Base-by-base conservation (phyloP, 37 sponge, comb jelly and placozoan species). In the Ianthella basta region DNA sequence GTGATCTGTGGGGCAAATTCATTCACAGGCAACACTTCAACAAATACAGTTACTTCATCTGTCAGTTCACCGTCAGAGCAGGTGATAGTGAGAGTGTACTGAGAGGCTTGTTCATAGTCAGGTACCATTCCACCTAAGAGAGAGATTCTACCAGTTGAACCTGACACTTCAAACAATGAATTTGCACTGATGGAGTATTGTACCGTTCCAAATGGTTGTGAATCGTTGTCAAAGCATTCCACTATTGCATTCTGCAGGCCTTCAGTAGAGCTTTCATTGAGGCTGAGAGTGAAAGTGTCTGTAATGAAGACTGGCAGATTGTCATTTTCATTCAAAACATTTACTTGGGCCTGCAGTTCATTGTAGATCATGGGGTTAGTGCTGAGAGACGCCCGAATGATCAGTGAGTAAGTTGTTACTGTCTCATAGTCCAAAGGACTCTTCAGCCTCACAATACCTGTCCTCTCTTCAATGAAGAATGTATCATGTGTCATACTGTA, bases 61-160 rank as follows among this genome's bases (percentile, higher is more conserved):
- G 79, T 33, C n/a, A 21, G 16, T 33, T 85, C 86, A 34, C 88
- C 88, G 82, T 93, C 94, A 74, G 78, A 80, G 78, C 94, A 93
- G 10, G 35, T 67, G 39, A 93, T 88, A 14, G 72, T 19, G 37
- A 92, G 68, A 2, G 72, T 36, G 55, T 86, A 85, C 4, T 29
- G 41, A 40, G 64, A 37, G 0, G 34, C 16, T 4, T 0, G 21
- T 56, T 93, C 91, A 85, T 86, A 90, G 44, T 87, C 88, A 35
- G 84, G 60, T 19, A 65, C 59, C n/a, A 16, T 6, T 19, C 78
- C 36, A 30, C 75, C 82, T 1, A 56, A 8, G 18, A 84, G 61
- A 34, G 78, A 59, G 5, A 93, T 18, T 55, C 19, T 24, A 29
- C 93, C 93, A 38, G 70, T 65, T 15, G 44, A 15, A 2, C 27